Conservation (phyloP, 2,888 invertebrate species). For the Stramonita haemastoma region DNA sequence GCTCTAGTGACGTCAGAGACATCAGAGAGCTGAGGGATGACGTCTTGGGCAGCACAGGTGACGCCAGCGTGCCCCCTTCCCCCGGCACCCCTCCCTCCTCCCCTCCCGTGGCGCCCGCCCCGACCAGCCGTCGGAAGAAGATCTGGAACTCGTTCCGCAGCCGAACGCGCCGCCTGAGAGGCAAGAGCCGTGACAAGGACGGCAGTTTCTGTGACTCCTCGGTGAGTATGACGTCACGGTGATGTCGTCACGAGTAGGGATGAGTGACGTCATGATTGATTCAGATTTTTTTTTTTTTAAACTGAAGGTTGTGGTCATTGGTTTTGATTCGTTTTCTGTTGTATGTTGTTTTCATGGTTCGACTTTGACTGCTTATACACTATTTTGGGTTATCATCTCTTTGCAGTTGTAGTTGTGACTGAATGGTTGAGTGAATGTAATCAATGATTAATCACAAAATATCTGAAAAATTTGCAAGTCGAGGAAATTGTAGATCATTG, state of each 20-base stretch:
- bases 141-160: slow-evolving; percentile 40
- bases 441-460: no score
- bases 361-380: no score
- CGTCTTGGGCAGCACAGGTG: not conserved
- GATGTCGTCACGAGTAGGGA: not conserved
- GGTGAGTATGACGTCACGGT: slow-evolving; percentile 13
- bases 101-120: not conserved
- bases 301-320: not conserved
- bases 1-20: slow-evolving; percentile 40
- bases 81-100: slow-evolving; percentile 35
- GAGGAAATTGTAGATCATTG: no score
- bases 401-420: no score
- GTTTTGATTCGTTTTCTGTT: no score
- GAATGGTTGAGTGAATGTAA: no score
- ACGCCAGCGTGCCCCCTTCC: not conserved
- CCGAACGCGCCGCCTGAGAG: slow-evolving; percentile 39
- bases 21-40: slow-evolving; percentile 32
- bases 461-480: no score
- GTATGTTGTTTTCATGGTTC: no score
- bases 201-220: slow-evolving; percentile 4
- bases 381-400: no score
- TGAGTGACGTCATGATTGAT: not conserved
- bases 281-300: not conserved
- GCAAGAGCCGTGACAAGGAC: slow-evolving; percentile 36
- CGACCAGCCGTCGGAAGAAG: slow-evolving; percentile 38